Conservation (phyloP, 2,797 vertebrate species). For the Sebastes miniatus region DNA sequence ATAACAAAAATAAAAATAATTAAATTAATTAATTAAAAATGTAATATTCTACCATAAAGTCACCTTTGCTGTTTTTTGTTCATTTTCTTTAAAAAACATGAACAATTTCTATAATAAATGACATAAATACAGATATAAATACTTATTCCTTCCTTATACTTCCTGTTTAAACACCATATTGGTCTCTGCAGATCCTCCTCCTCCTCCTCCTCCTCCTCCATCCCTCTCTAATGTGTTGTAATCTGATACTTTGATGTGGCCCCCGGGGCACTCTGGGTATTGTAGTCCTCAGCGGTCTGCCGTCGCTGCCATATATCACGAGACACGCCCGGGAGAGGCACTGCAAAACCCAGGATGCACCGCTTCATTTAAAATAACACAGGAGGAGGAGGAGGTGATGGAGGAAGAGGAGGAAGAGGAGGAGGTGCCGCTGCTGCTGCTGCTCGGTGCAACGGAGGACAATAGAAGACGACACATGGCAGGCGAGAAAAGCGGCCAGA, state of each 20-base stretch:
- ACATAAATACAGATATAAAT: no score
- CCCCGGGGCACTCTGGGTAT: constrained; percentile 73
- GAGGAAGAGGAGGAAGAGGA: constrained; percentile 30
- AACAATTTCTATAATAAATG: no score
- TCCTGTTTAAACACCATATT: constrained; percentile 62
- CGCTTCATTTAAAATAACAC: constrained; percentile 71
- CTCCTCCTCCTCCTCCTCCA: constrained; percentile 40
- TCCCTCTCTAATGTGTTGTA: constrained; percentile 75
- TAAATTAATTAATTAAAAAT: no score
- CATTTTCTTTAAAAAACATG: no score
- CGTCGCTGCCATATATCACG: constrained; percentile 68
- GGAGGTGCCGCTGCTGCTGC: constrained; percentile 35
- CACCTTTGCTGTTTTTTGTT: no score
- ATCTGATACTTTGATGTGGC: constrained; percentile 79
- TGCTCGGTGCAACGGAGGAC: constrained; percentile 73
- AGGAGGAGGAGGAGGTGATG: constrained; percentile 12
- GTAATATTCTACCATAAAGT: no score
- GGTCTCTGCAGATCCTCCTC: constrained; percentile 48
- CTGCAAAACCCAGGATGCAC: constrained; percentile 79
- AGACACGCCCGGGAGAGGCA: constrained; percentile 81
- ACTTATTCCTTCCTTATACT: background rate
- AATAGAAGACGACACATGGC: constrained; percentile 82
- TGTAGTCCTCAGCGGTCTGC: constrained; percentile 67
- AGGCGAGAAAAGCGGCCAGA: constrained; percentile 15
- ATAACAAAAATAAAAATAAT: no score